A percentile compares a stretch with the other conserved stretches of the same genome.
Evolutionary conservation across 2,888 invertebrate species (phyloP).

Genomic region (Monopis laevigella): DNA sequence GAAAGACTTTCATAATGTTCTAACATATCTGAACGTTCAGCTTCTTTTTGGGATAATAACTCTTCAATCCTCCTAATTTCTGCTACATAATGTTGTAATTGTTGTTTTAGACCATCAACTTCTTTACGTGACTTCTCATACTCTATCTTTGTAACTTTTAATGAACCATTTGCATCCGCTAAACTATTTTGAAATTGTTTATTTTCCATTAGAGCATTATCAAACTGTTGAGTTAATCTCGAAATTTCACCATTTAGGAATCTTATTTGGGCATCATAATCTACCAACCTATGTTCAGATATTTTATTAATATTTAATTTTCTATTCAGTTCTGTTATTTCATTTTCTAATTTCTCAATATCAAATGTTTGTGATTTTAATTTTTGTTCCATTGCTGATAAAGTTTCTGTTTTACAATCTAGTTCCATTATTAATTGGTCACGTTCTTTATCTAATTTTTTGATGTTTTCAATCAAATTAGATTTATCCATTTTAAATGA

Average conservation of each 20-base stretch:
- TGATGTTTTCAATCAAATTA: conserved; percentile 69
- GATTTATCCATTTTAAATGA: conserved; percentile 71
- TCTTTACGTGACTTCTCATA: conserved; percentile 75
- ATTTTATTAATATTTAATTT: conserved; percentile 52
- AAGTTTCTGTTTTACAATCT: conserved; percentile 77
- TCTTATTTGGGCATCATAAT: conserved; percentile 61
- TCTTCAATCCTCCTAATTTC: conserved; percentile 85
- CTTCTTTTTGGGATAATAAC: conserved; percentile 77
- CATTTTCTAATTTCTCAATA: conserved; percentile 61
- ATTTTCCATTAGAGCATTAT: conserved; percentile 71
- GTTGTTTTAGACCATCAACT: conserved; percentile 77
- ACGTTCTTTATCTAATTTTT: conserved; percentile 75
- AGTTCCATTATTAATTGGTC: conserved; percentile 73
- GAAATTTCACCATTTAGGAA: conserved; percentile 69
- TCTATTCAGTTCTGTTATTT: conserved; percentile 64
- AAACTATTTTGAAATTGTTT: conserved; percentile 80
- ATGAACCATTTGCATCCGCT: conserved; percentile 70
- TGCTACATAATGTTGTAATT: conserved; percentile 82
- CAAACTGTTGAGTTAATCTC: conserved; percentile 62
- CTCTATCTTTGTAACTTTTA: conserved; percentile 71
- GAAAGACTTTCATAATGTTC: conserved; percentile 82
- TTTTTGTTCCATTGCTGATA: conserved; percentile 72
- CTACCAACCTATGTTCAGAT: conserved; percentile 56
- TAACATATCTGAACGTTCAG: conserved; percentile 81
- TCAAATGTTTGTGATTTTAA: conserved; percentile 67